Base-by-base conservation (phyloP, 2,888 invertebrate genomes). In the Holacanthella duospinosa region DNA sequence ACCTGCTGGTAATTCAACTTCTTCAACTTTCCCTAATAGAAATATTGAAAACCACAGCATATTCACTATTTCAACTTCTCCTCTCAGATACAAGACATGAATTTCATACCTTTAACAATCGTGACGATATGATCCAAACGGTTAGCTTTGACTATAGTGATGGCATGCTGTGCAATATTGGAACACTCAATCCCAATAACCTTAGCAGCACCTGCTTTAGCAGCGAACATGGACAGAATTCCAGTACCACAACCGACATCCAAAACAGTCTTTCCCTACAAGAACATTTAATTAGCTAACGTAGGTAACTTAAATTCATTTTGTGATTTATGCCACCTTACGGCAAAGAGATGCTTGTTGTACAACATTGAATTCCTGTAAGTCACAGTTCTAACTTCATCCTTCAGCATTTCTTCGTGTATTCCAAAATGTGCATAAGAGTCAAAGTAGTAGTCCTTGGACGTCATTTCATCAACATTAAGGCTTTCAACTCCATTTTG, bases 401-500 rank as follows among this genome's bases (percentile, higher is more conserved):
- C 99, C 79, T 99, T 99, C 67, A 99, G 80, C 99, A 99, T 99
- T 80, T 99, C 99, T 81, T 99, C 99, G 77, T 99, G 99, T 74
- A 99, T 99, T 55, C 97, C 99, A 79, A 99, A 99, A 80, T 99
- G 99, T 59, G 99, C 99, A 77, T 99, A 99, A 0, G 97, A 99
- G 79, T 99, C 99, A 78, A 99, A 99, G 78, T 99, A 99, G 78
- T 99, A 99, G 78, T 99, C 99, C 74, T 95, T 85, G 4, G 97
- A 97, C 1, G 99, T 99, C 97, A 99, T 99, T 75, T 99, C 96
- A 72, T 93, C 93, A 0, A 90, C 86, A 1, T 86, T 81, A 3
- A 88, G 83, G 43, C 73, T 71, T 56, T 70, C 60, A 29, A 48
- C 57, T 69, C 60, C 28, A 55, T 65, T 77, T 77, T 62, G 75